Evolutionary conservation across 2,888 invertebrate species (phyloP).

Genomic region (Tetragonisca angustula): DNA sequence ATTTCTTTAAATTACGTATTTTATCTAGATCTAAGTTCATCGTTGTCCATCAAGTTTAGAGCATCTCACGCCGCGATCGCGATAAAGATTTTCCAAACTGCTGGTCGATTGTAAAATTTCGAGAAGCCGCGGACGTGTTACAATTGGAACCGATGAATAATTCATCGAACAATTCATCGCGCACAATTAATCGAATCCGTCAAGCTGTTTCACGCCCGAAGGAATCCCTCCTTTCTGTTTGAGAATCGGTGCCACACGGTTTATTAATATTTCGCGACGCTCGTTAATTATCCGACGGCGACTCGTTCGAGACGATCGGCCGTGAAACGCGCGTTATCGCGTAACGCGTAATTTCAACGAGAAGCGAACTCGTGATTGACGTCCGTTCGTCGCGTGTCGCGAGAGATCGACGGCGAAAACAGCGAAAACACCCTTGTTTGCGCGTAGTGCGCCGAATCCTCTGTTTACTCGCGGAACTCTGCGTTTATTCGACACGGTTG

Average conservation of each 20-base stretch:
- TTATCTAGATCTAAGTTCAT: too few relatives aligned
- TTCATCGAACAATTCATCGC: background rate
- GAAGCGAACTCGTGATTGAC: background rate
- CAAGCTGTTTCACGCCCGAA: background rate
- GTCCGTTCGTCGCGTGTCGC: too few relatives aligned
- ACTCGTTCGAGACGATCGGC: background rate
- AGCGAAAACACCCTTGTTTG: too few relatives aligned
- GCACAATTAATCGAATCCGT: background rate
- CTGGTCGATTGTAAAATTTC: background rate
- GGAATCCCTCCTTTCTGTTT: background rate
- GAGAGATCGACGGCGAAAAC: too few relatives aligned
- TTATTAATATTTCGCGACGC: background rate
- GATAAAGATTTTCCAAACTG: background rate
- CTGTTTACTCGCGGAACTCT: too few relatives aligned
- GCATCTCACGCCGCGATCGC: background rate
- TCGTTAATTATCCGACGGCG: background rate
- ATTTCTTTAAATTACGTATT: too few relatives aligned
- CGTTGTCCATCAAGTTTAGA: background rate
- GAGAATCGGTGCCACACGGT: background rate
- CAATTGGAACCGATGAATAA: background rate
- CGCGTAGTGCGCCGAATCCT: too few relatives aligned
- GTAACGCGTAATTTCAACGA: too few relatives aligned
- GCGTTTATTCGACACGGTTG: too few relatives aligned
- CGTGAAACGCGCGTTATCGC: background rate
- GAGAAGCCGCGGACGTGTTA: background rate